A percentile compares a stretch with the other conserved stretches of the same genome.
Evolutionary conservation across 2,888 invertebrate genomes (phyloP).

Genomic region (Ferdinandea cuprea): DNA sequence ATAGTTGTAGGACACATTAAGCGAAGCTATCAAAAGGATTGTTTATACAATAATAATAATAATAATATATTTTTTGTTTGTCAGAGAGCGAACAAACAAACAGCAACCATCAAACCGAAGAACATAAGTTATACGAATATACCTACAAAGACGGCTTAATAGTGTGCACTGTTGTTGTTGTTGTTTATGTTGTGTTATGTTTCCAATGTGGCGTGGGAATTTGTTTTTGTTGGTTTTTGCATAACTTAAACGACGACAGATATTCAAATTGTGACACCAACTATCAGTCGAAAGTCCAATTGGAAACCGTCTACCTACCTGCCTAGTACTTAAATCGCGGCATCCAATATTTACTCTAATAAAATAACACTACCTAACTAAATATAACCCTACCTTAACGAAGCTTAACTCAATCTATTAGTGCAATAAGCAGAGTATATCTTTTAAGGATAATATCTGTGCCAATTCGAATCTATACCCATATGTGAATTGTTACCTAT

Average conservation of each 20-base stretch:
- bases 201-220: constrained; percentile 63
- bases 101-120: constrained; percentile 4
- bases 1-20: constrained; percentile 76
- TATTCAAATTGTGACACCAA: constrained; percentile 11
- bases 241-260: constrained; percentile 28
- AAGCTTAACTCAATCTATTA: constrained; percentile 24
- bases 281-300: constrained; percentile 54
- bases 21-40: constrained; percentile 65
- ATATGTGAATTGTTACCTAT: background rate
- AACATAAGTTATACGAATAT: background rate
- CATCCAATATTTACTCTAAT: constrained; percentile 1
- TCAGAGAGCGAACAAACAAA: constrained; percentile 19
- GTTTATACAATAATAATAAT: constrained; percentile 38
- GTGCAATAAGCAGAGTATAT: constrained; percentile 60
- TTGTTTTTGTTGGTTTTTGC: constrained; percentile 66
- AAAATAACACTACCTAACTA: constrained; percentile 8
- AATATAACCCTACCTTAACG: background rate
- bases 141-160: constrained; percentile 36
- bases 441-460: constrained; percentile 47
- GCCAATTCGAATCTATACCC: constrained; percentile 29
- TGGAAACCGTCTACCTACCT: constrained; percentile 50
- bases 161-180: constrained; percentile 43
- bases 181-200: constrained; percentile 55
- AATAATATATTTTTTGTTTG: background rate
- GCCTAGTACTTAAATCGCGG: constrained; percentile 45